phyloP scores from a whole-genome alignment of 2,113 vertebrate genomes.

The Aythya baeri region DNA sequence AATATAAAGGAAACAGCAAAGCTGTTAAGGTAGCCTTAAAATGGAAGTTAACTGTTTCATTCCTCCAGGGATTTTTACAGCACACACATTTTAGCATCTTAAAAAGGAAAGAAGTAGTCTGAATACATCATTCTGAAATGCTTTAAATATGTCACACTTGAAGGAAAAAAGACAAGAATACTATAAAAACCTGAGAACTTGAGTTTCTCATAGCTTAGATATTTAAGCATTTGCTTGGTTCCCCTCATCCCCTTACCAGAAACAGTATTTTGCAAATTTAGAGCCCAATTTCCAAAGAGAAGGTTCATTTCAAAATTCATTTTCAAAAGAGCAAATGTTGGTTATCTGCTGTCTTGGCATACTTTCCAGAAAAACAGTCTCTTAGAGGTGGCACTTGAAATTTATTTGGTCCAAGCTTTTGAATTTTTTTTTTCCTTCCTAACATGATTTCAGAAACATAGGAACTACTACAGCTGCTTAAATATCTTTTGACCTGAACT shows the following conservation, averaged over 20 bases:
- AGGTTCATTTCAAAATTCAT: background rate
- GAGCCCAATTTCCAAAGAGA: background rate
- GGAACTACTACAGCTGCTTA: background rate
- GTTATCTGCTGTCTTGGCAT: background rate
- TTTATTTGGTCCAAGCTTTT: background rate
- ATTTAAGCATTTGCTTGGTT: background rate
- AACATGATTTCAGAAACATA: background rate
- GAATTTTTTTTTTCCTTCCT: background rate
- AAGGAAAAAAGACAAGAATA: background rate
- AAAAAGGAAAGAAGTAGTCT: background rate
- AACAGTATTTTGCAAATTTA: background rate
- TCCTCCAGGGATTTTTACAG: background rate
- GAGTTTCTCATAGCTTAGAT: background rate
- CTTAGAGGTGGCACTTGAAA: background rate
- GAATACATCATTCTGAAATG: background rate
- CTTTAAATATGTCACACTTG: background rate
- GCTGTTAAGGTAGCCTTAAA: background rate
- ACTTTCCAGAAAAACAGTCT: background rate
- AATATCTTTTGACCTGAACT: background rate
- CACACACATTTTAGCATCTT: background rate
- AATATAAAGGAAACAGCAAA: background rate
- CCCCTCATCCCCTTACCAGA: background rate
- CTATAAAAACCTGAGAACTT: background rate
- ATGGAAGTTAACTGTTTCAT: background rate
- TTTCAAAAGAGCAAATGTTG: background rate